Conservation (phyloP, 2,797 vertebrate species). For the Enteromius unitaeniatus region DNA sequence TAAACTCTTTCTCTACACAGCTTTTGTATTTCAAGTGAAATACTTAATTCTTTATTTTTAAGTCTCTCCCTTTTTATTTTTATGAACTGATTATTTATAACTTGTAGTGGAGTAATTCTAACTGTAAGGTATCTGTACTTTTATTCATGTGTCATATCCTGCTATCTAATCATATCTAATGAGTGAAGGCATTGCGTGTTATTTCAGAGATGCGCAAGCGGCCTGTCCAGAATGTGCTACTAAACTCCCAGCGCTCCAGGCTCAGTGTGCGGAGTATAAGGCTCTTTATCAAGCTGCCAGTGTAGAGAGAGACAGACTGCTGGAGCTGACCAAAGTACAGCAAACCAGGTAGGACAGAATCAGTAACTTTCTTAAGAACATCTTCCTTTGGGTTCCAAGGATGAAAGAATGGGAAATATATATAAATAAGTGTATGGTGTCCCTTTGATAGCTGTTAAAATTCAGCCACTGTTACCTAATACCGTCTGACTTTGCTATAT, state of each 20-base stretch:
- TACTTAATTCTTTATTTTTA: too few species aligned
- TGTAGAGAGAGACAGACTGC: conserved; percentile 79
- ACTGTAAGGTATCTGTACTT: too few species aligned
- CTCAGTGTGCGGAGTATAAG: conserved; percentile 75
- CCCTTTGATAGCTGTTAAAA: neutral
- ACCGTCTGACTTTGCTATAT: neutral
- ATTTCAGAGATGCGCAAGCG: conserved; percentile 40
- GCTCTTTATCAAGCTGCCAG: conserved; percentile 76
- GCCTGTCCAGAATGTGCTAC: conserved; percentile 61
- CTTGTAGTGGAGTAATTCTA: too few species aligned
- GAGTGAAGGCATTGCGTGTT: conserved; percentile 1
- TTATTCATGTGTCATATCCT: too few species aligned
- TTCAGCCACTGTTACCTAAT: neutral
- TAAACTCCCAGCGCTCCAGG: conserved; percentile 69
- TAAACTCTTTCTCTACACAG: too few species aligned
- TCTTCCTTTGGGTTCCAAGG: neutral
- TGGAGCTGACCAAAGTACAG: conserved; percentile 75
- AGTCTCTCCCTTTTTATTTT: too few species aligned
- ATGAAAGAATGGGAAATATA: neutral
- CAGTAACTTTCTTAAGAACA: neutral
- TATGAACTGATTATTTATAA: too few species aligned
- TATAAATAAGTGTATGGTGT: neutral
- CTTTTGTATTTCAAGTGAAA: too few species aligned
- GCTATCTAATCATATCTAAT: neutral
- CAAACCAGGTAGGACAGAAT: conserved; percentile 66